Conservation (phyloP, 53 echinoderm and acorn worm species). For the Luidia sarsii region DNA sequence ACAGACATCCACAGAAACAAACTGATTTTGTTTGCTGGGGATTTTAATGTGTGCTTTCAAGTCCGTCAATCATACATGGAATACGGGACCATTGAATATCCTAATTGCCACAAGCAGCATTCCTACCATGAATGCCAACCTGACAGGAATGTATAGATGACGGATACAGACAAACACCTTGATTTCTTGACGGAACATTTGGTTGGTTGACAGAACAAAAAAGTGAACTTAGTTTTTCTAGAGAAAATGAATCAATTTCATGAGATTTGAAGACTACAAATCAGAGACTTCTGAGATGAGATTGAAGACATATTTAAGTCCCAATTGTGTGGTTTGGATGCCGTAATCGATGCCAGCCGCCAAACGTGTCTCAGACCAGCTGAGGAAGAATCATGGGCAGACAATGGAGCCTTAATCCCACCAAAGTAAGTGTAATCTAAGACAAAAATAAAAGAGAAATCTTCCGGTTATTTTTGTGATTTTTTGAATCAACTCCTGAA, state of each 20-base stretch:
- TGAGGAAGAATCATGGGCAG: neutral
- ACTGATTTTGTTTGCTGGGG: constrained; percentile 11
- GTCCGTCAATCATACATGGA: constrained; percentile 2
- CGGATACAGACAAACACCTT: no score
- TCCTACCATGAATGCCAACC: no score
- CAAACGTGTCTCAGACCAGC: constrained; percentile 6
- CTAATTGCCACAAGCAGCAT: no score
- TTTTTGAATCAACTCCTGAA: constrained; percentile 37
- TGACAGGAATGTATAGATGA: no score
- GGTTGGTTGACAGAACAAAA: no score
- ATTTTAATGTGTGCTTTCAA: constrained; percentile 40
- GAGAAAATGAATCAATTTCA: neutral
- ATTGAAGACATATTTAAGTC: neutral
- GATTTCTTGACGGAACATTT: no score
- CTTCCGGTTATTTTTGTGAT: constrained; percentile 41
- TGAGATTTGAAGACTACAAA: constrained; percentile 7
- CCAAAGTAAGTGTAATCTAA: constrained; percentile 45
- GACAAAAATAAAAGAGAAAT: constrained; percentile 16
- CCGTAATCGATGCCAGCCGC: no score
- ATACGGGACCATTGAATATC: constrained; percentile 29
- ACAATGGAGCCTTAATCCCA: constrained; percentile 42
- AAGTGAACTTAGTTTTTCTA: neutral
- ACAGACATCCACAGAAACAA: neutral
- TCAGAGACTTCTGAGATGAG: constrained; percentile 4
- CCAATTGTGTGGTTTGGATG: neutral